These are phyloP conservation scores for Caenorhabditis panamensis DNA, from an alignment of 2,888 invertebrate genomes.

Conservation along the genomic window DNA sequence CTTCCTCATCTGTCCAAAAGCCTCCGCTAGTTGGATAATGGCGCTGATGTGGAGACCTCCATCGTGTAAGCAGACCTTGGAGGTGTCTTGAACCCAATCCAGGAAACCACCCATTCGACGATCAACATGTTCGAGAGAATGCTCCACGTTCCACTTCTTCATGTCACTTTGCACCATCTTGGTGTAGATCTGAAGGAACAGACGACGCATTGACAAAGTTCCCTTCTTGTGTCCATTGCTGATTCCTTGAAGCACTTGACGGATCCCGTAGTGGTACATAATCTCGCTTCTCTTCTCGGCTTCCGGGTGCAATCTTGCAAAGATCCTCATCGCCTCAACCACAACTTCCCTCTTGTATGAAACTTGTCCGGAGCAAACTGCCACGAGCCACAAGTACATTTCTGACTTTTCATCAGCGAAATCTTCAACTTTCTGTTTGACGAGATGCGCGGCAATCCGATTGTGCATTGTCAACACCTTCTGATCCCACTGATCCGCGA, in stretches of 20 bases:
- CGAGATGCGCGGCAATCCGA: slow-evolving; percentile 10
- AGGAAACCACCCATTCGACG: slow-evolving; percentile 21
- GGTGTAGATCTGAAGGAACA: slow-evolving; percentile 19
- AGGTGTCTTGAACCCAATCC: slow-evolving; percentile 13
- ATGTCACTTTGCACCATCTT: slow-evolving; percentile 9
- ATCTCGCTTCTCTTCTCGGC: slow-evolving; percentile 7
- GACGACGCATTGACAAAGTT: slow-evolving; percentile 4
- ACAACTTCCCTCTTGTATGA: slow-evolving; percentile 11
- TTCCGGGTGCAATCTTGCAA: slow-evolving; percentile 30
- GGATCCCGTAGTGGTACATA: slow-evolving; percentile 3
- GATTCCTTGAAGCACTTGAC: slow-evolving; percentile 14
- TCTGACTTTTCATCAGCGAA: slow-evolving; percentile 23
- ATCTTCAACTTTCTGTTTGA: slow-evolving; percentile 13
- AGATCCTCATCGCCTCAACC: slow-evolving; percentile 16
- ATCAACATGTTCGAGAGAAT: slow-evolving; percentile 12
- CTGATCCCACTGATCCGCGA: slow-evolving; percentile 18
- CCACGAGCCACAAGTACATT: slow-evolving; percentile 25
- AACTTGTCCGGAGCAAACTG: slow-evolving; percentile 27
- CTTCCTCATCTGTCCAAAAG: slow-evolving; percentile 2
- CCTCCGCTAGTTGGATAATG: slow-evolving; percentile 15
- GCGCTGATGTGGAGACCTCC: slow-evolving; percentile 11
- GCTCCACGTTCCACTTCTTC: slow-evolving; percentile 18
- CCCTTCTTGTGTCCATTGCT: background rate
- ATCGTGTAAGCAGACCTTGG: background rate
- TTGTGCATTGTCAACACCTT: slow-evolving; percentile 26